phyloP scores from a whole-genome alignment of 2,113 vertebrate species.

The Reinhardtius hippoglossoides region DNA sequence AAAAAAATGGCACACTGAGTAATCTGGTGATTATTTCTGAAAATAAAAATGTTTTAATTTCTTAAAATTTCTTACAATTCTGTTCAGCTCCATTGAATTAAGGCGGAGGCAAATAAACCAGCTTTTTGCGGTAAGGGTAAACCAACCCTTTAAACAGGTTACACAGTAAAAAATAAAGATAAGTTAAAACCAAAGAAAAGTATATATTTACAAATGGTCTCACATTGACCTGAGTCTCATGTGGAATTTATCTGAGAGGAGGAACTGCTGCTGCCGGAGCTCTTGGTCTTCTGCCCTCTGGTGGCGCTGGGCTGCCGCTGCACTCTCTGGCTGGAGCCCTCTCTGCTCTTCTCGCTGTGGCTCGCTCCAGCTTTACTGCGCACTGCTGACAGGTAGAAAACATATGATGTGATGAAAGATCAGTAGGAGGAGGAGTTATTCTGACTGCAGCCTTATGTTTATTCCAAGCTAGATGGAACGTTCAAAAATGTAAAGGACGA shows the following conservation, averaged over 20 bases:
- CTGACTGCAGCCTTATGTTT: not conserved
- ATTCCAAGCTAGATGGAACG: not conserved
- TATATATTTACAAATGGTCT: constrained; percentile 49
- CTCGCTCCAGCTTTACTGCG: constrained; percentile 83
- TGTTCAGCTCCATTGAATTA: not conserved
- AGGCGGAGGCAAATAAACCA: not conserved
- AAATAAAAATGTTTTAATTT: not conserved
- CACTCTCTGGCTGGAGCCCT: constrained; percentile 85
- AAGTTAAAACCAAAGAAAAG: constrained; percentile 7
- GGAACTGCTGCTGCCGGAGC: constrained; percentile 83
- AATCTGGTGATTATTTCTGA: not conserved
- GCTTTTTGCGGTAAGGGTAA: not conserved
- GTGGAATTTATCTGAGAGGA: constrained; percentile 83
- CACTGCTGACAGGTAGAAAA: constrained; percentile 68
- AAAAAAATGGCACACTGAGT: not conserved
- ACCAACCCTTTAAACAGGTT: not conserved
- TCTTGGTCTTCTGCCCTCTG: constrained; percentile 88
- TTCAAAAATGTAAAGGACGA: not conserved
- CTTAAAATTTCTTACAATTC: not conserved
- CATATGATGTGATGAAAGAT: not conserved
- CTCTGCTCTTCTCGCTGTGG: constrained; percentile 80
- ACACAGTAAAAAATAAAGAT: not conserved
- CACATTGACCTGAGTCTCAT: constrained; percentile 1
- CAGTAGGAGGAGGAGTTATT: accelerated
- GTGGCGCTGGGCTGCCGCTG: constrained; percentile 88